Base-by-base conservation (phyloP, 2,888 invertebrate species). In the Seira ritae region DNA sequence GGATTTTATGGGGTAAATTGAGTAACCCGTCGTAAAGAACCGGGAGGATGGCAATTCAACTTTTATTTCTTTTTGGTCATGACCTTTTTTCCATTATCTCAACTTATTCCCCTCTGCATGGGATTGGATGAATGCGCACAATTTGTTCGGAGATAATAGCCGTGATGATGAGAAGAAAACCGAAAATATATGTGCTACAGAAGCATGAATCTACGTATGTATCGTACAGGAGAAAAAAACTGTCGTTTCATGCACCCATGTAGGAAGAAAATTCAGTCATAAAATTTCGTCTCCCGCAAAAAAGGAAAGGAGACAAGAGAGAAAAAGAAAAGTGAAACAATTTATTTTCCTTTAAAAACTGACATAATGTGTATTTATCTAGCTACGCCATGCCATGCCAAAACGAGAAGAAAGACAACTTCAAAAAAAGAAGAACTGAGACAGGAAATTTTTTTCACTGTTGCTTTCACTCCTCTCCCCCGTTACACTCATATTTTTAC, bases 351-450 rank as follows among this genome's bases (percentile, higher is more conserved):
- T 83, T 83, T 78, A 81, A 83, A 69, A 73, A 73, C 78, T 78
- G 73, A 83, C 83, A 78, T 83, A 83, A 83, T 83, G 77, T 83
- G 69, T 83, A 83, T 83, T 83, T 83, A 83, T 83, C 83, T 83
- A 55, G 78, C 62, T 12, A 69, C 78, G 82, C 67, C 75, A 82
- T 31, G 31, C 31, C 8, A 31, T 31, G 31, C 31, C 31, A 31
- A 62, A 31, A n/a, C n/a, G 31, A 31, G 17, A 37, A 31, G 31
- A 74, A 66, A 74, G 74, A 65, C 74, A 31, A 31, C 3, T 31
- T 31, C 31, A 8, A 8, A 31, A 4, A 31, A 31, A 31, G n/a
- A 31, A 31, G 31, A 8, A 8, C 31, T 8, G 31, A 31, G 8
- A 31, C 31, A 4, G 8, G 31, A 31, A 2, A 31, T 31, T 31